These are phyloP conservation scores for Psophia crepitans DNA, from an alignment of 2,113 vertebrate species.

Conservation along the genomic window DNA sequence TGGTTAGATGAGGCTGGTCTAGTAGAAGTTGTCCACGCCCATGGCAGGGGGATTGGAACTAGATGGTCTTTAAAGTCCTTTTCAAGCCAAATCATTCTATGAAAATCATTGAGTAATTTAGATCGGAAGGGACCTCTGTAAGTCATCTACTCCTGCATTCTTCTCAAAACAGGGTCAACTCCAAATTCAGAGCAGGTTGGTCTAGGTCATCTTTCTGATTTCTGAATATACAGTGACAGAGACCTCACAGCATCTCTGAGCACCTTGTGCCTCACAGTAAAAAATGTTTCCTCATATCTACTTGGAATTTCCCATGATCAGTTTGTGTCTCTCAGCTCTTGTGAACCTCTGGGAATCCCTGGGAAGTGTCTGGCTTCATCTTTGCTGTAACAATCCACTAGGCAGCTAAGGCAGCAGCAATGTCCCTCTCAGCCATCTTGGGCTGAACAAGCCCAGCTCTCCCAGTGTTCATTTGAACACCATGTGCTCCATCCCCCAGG, in stretches of 20 bases:
- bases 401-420: background rate
- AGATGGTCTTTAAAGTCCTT: too few species aligned
- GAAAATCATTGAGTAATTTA: background rate
- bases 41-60: too few species aligned
- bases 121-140: background rate
- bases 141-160: background rate
- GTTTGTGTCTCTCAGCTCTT: background rate
- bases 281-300: background rate
- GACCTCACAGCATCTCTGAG: background rate
- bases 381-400: background rate
- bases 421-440: background rate
- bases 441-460: background rate
- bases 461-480: background rate
- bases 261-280: background rate
- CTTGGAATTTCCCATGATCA: background rate
- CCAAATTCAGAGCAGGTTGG: background rate
- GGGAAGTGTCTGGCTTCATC: background rate
- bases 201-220: background rate
- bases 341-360: background rate
- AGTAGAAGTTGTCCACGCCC: too few species aligned
- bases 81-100: too few species aligned
- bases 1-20: too few species aligned
- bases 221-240: background rate
- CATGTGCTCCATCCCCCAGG: background rate
- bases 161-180: background rate